A percentile compares a stretch with the other conserved stretches of the same genome.
phyloP scores from a whole-genome alignment of 37 sponge, comb jelly and placozoan genomes.

The Halisarca cf. caerulea region DNA sequence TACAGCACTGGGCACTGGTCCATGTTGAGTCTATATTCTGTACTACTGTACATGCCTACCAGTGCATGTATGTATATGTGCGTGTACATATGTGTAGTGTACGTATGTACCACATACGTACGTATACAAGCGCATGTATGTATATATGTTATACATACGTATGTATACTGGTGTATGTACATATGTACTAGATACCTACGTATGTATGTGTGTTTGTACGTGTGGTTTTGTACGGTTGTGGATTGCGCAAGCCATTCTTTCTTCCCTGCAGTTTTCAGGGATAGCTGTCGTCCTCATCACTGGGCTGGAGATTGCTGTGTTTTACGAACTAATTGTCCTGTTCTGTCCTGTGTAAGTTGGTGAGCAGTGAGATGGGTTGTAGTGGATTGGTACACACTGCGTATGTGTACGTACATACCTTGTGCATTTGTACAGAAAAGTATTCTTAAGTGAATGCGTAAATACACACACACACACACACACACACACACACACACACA shows the following conservation, averaged over 20 bases:
- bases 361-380: too few relatives aligned
- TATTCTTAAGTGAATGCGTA: too few relatives aligned
- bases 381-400: not conserved
- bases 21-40: too few relatives aligned
- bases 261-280: conserved; percentile 44
- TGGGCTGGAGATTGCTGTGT: conserved; percentile 22
- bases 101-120: too few relatives aligned
- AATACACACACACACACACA: too few relatives aligned
- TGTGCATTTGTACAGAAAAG: too few relatives aligned
- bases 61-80: too few relatives aligned
- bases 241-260: not conserved
- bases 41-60: too few relatives aligned
- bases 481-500: too few relatives aligned
- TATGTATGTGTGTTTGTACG: not conserved
- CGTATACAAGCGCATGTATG: not conserved
- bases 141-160: not conserved
- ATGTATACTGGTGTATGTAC: not conserved
- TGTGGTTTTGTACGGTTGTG: not conserved
- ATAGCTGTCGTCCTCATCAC: conserved; percentile 49
- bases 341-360: conserved; percentile 41
- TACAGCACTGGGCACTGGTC: too few relatives aligned
- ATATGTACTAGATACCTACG: not conserved
- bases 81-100: too few relatives aligned
- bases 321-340: conserved; percentile 36
- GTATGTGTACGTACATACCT: not conserved